Evolutionary conservation across 2,113 vertebrate genomes (phyloP).

Genomic region (Gnathonemus echidnorhynchus): DNA sequence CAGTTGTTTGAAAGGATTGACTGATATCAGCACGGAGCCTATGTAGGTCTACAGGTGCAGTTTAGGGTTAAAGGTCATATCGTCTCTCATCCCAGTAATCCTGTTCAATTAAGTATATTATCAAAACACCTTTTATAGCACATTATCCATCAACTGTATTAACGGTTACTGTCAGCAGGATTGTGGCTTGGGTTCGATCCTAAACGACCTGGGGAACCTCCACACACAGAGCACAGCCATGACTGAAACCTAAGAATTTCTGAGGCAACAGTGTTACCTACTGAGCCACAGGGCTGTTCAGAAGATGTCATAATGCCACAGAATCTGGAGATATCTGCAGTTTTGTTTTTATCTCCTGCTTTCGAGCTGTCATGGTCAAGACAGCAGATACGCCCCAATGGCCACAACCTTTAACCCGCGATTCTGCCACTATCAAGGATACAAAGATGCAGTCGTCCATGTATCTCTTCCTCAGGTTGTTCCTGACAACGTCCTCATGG

Average conservation of each 20-base stretch:
- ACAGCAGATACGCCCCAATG: not conserved
- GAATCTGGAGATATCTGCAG: not conserved
- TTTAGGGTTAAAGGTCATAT: not conserved
- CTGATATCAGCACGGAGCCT: conserved; percentile 70
- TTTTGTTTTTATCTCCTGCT: not conserved
- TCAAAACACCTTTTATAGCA: not conserved
- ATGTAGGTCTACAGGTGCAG: conserved; percentile 64
- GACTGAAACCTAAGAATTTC: not conserved
- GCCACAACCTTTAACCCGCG: not conserved
- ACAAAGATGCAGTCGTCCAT: conserved; percentile 78
- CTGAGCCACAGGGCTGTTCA: not conserved
- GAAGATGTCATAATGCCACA: not conserved
- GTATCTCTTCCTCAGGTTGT: conserved; percentile 75
- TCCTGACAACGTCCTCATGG: conserved; percentile 72
- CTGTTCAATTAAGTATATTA: not conserved
- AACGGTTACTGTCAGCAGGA: not conserved
- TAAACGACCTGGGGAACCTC: not conserved
- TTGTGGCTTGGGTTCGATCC: not conserved
- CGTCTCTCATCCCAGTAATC: too few relatives aligned
- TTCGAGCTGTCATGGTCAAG: not conserved
- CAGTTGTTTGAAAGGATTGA: conserved; percentile 75
- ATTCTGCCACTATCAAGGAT: conserved; percentile 48
- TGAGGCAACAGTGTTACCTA: not conserved
- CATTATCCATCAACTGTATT: not conserved
- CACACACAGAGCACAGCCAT: not conserved